These are phyloP conservation scores for Halesus radiatus DNA, from an alignment of 1,140 invertebrate genomes.

Conservation along the genomic window DNA sequence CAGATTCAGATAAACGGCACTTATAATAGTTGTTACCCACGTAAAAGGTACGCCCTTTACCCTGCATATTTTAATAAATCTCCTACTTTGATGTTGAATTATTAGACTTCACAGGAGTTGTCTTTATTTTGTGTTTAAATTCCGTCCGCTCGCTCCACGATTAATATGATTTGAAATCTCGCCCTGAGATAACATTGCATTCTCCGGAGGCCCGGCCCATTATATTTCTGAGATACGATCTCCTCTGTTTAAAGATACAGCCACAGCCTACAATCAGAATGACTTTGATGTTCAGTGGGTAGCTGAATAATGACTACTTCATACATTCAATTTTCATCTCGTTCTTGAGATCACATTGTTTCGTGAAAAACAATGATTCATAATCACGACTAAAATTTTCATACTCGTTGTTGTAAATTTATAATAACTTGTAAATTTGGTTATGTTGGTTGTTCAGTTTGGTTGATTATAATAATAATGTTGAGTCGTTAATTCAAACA, in stretches of 20 bases:
- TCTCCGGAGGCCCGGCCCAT: background rate
- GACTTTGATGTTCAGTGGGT: constrained; percentile 32
- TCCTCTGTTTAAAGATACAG: background rate
- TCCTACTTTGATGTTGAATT: no score
- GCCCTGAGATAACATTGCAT: constrained; percentile 9
- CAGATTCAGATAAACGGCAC: no score
- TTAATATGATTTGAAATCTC: background rate
- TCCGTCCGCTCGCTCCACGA: constrained; percentile 1
- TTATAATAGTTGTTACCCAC: no score
- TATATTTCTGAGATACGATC: constrained; percentile 9
- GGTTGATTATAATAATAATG: background rate
- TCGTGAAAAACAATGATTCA: no score
- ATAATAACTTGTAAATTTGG: background rate
- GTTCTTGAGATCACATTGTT: constrained; percentile 4
- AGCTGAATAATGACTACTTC: background rate
- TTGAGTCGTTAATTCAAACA: no score
- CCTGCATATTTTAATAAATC: no score
- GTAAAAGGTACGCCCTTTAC: no score
- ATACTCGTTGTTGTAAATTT: no score
- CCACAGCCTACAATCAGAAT: background rate
- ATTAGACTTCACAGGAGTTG: no score
- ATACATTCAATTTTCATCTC: constrained; percentile 11
- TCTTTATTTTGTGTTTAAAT: no score
- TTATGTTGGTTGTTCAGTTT: background rate
- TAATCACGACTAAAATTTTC: no score